Evolutionary conservation across 2,797 vertebrate species (phyloP), one percentile per base, ranked within the genome.

Genomic region (Siniperca scherzeri): DNA sequence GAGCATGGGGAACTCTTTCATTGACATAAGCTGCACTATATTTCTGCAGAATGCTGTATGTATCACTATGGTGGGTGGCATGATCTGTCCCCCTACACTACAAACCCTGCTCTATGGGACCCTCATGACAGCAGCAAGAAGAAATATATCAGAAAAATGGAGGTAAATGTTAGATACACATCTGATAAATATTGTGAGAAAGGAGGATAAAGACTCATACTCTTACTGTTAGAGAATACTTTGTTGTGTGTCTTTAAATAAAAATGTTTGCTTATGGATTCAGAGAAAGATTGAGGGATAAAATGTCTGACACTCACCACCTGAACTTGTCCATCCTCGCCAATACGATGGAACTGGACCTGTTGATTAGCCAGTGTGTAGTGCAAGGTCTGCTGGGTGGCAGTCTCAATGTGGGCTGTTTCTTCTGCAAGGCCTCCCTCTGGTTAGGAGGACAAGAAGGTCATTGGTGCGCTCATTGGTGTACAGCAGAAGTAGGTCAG

Each of bases 331-430:
- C 99, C 99, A 17, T 99, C 99, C 84, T 99, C 98, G 44, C 98
- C 97, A 7, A 99, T 99, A 74, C 98, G 98, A 92, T 99, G 99
- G 87, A 99, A 99, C 95, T 99, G 99, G 81, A 99, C 98, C 91
- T 95, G 94, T 75, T 95, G 95, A 1, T 99, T 99, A 90, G 98
- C 97, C 90, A 99, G 89, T 9, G 98, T 95, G 21, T 99, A 99
- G 93, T 99, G 99, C 74, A 99, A 95, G 0, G 99, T 98, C 92
- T 99, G 99, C 69, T 96, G 98, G 36, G 94, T 95, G 81, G 97
- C 94, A 0, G 96, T 81, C 91, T 99, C 98, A 0, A 93, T 95
- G 38, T 97, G 90, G 0, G 97, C 94, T 0, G 97, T 90, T 22
- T 97, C 96, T 0, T 96, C 96, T 73, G 94, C 92, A n/a, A 97